Evolutionary conservation across 2,797 vertebrate genomes (phyloP).

Genomic region (Octomys mimax): DNA sequence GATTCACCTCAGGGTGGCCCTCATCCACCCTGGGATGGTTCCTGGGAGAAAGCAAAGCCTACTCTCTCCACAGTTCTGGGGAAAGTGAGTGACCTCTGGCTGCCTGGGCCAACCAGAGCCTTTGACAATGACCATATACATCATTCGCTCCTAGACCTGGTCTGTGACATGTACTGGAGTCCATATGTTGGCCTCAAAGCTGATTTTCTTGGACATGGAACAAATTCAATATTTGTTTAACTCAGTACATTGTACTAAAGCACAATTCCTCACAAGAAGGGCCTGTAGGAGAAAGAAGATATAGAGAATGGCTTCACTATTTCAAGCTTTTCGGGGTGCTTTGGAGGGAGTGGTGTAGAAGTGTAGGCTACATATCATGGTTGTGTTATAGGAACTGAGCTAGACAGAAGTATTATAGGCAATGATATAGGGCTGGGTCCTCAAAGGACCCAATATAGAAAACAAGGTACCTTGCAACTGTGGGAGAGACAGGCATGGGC

Average conservation of each 20-base stretch:
- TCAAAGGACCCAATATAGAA: no score
- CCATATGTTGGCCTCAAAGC: constrained; percentile 72
- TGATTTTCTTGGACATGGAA: constrained; percentile 76
- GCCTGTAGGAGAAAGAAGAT: neutral
- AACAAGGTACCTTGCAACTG: no score
- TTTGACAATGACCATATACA: neutral
- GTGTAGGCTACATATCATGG: neutral
- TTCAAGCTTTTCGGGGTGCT: constrained; percentile 31
- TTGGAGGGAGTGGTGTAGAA: neutral
- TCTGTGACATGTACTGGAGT: constrained; percentile 52
- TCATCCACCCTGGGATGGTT: neutral
- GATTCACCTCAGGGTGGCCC: neutral
- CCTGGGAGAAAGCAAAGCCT: constrained; percentile 16
- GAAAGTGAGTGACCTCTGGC: neutral
- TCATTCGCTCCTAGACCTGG: constrained; percentile 36
- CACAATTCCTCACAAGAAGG: constrained; percentile 33
- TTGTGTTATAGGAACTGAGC: no score
- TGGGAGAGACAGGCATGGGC: no score
- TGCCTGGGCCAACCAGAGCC: neutral
- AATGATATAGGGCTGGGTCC: no score
- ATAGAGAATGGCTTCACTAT: neutral
- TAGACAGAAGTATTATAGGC: no score
- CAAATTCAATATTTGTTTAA: constrained; percentile 84
- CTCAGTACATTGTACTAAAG: constrained; percentile 71
- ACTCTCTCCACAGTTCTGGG: neutral